Conservation (phyloP, 2,113 vertebrate species). For the Lagopus muta region DNA sequence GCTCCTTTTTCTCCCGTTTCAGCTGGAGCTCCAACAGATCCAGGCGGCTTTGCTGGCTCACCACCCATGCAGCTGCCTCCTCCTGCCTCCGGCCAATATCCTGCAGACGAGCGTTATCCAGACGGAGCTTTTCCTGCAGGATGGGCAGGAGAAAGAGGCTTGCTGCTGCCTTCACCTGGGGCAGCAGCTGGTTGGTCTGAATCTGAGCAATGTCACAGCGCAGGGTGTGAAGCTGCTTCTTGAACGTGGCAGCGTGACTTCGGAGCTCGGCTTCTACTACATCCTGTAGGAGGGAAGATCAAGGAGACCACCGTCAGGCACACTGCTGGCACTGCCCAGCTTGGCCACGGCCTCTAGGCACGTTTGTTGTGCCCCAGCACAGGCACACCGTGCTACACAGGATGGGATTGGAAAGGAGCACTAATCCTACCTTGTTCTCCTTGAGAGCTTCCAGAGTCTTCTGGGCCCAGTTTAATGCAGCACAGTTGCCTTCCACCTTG, state of each 20-base stretch:
- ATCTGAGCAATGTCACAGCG: rapidly evolving
- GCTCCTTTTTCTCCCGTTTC: not conserved
- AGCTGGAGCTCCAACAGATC: constrained; percentile 50
- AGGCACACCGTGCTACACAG: not conserved
- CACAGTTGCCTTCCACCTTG: constrained; percentile 3
- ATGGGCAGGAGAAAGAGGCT: not conserved
- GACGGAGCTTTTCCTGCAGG: not conserved
- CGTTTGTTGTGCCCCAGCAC: not conserved
- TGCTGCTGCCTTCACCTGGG: constrained; percentile 4
- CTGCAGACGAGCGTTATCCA: not conserved
- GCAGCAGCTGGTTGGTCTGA: not conserved
- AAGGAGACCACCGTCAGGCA: not conserved
- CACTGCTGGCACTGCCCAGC: rapidly evolving
- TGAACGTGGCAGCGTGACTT: not conserved
- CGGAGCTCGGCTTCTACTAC: rapidly evolving
- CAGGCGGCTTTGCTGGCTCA: constrained; percentile 12
- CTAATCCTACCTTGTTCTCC: constrained; percentile 34
- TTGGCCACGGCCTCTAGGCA: not conserved
- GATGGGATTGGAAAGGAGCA: not conserved
- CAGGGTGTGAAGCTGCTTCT: not conserved
- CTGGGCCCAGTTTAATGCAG: constrained; percentile 7
- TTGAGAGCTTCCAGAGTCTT: not conserved
- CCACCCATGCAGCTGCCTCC: not conserved
- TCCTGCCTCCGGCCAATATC: not conserved
- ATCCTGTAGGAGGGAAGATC: not conserved